Base-by-base conservation (phyloP, 1,140 invertebrate genomes). In the Olivierus martensii region DNA sequence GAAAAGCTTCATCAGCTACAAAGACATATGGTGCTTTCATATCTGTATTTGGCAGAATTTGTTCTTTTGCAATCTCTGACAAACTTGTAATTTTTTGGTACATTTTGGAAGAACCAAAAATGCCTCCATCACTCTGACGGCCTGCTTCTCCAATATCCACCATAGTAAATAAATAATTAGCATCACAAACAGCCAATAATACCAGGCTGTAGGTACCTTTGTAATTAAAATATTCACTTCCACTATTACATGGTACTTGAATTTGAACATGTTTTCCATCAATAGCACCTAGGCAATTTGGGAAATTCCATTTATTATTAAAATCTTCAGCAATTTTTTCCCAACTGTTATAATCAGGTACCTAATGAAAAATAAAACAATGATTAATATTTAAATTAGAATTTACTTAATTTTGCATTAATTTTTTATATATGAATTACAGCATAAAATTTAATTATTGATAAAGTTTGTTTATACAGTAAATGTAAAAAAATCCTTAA, bases 171-270 rank as follows among this genome's bases (percentile, higher is more conserved):
- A 15, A 43, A 2, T 45, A 43, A 15, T 50, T 15, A 15, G 42
- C 42, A 46, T 52, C 50, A 14, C 15, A 3, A 21, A 15, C 6
- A 34, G 45, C 45, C 37, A 51, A 17, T 9, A 37, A 21, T 14
- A 39, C 49, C 18, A 51, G 43, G 2, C 38, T 38, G 39, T 35
- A 53, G 35, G 53, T 61, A 12, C 58, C 59, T 58, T 69, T 69
- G 52, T 70, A 70, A 50, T 69, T 67, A 46, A 49, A 68, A 61
- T 63, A 68, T 4, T 47, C 28, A 7, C 56, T 62, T n/a, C 64
- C 61, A 38, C 47, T 49, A 19, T 56, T 46, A 21, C 39, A 41
- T 9, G 59, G 62, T 41, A 47, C 39, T 46, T 61, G 19, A 17
- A 66, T 57, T 37, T 44, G 19, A 21, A 69, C 44, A 53, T 70